phyloP scores from a whole-genome alignment of 2,888 invertebrate species.

The Ichneumoninae sp. region DNA sequence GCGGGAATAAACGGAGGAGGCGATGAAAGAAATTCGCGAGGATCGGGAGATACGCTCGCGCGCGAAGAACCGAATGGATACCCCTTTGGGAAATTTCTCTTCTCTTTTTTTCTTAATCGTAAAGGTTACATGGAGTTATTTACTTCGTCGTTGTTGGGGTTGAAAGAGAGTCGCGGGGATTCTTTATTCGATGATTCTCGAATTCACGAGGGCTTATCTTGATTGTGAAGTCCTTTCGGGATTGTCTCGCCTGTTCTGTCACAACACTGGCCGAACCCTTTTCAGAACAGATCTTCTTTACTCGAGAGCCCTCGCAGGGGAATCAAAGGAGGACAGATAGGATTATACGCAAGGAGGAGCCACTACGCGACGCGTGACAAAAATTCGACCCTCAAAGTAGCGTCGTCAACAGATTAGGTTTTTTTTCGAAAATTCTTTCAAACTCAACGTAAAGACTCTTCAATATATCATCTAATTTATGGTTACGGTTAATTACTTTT shows the following conservation, averaged over 20 bases:
- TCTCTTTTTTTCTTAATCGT: not conserved
- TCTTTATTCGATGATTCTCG: conserved; percentile 30
- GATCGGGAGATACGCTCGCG: not conserved
- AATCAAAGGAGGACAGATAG: conserved; percentile 40
- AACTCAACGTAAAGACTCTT: no score
- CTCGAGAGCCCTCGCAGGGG: conserved; percentile 7
- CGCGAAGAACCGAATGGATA: not conserved
- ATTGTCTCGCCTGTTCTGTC: conserved; percentile 49
- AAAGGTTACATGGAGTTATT: not conserved
- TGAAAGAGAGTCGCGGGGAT: conserved; percentile 24
- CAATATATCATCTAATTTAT: no score
- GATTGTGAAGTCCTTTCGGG: conserved; percentile 52
- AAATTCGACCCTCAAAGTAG: no score
- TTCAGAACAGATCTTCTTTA: conserved; percentile 50
- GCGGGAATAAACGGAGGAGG: not conserved
- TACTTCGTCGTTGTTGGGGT: conserved; percentile 1
- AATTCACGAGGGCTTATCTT: conserved; percentile 59
- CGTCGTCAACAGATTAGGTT: not conserved
- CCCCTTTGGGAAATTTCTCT: conserved; percentile 13
- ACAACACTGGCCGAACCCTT: conserved; percentile 64
- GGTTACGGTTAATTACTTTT: not conserved
- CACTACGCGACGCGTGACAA: not conserved
- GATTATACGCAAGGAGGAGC: conserved; percentile 42
- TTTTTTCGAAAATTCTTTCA: not conserved
- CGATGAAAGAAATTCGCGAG: not conserved